Base-by-base conservation (phyloP, 2,888 invertebrate genomes). In the Merodon equestris region DNA sequence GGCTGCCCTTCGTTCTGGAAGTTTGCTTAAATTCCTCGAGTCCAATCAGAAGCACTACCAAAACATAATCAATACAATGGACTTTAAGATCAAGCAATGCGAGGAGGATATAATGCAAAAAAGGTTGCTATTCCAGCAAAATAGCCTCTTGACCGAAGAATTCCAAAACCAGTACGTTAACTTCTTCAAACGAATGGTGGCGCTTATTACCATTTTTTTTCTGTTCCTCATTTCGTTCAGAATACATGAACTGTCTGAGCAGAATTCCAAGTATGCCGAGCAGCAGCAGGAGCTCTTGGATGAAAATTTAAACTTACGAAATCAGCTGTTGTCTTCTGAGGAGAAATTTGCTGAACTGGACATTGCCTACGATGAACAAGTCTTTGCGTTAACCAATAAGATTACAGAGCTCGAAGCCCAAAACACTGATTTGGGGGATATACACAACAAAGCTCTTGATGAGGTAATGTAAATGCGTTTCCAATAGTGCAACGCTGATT, bases 261-360 rank as follows among this genome's bases (percentile, higher is more conserved):
- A 79, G 40, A 73, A 79, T 18, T 42, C 27, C 10, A 48, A 68
- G 14, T 27, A 73, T 15, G 13, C 63, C 1, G 42, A 58, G 10
- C 19, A 79, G 14, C 63, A 73, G 1, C 51, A 68, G 27, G 1
- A 10, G 1, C 27, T 79, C 9, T 47, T 58, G 1, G 74, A 64
- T 10, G 74, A 79, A n/a, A 79, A 79, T 40, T 27, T 48, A 9
- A 40, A 50, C 9, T 15, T 68, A 9, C 19, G 40, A 13, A 38
- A 51, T 5, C 38, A 64, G 34, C 45, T 79, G 5, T 53, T 64
- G 19, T 40, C 15, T 15, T 57, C 79, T 1, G 74, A 79, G 7
- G 54, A 60, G 17, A 64, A 50, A 68, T 79, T 79, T 9, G 74
- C 74, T 13, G 58, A 79, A 14, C 15, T 79, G 40, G 79, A 79